Evolutionary conservation across 2,113 vertebrate genomes (phyloP).

Genomic region (Condylura cristata): DNA sequence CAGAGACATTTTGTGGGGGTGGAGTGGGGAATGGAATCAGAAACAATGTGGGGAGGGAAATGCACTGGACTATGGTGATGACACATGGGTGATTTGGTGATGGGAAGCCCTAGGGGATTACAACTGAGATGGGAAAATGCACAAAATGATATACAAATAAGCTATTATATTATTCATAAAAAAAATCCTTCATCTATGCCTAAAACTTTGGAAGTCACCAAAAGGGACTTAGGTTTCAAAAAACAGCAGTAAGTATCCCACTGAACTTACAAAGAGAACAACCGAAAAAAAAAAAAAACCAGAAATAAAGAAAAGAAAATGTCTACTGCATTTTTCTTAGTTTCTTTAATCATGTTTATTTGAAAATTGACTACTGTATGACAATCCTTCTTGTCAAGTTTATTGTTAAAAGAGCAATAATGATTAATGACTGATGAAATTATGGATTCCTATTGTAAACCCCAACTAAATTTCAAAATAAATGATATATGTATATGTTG

Average conservation of each 20-base stretch:
- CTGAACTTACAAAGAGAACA: neutral
- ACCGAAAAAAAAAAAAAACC: neutral
- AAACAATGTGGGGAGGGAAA: too few relatives aligned
- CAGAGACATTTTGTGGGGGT: too few relatives aligned
- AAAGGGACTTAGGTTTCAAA: neutral
- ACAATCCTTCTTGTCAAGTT: slow-evolving; percentile 56
- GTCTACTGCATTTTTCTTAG: neutral
- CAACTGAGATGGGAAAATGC: too few relatives aligned
- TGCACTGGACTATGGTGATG: too few relatives aligned
- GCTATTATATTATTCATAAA: too few relatives aligned
- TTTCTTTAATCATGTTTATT: slow-evolving; percentile 49
- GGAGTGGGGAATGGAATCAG: too few relatives aligned
- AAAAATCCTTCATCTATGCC: neutral
- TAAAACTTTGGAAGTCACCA: neutral
- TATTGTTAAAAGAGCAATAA: slow-evolving; percentile 53
- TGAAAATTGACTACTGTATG: slow-evolving; percentile 61
- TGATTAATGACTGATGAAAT: slow-evolving; percentile 70
- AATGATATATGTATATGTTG: neutral
- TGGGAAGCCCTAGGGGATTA: too few relatives aligned
- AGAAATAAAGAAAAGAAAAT: too few relatives aligned
- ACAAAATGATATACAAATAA: too few relatives aligned
- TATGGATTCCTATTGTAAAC: slow-evolving; percentile 71
- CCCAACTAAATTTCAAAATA: slow-evolving; percentile 41
- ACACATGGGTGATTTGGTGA: too few relatives aligned
- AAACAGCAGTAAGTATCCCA: neutral